Evolutionary conservation across 2,113 vertebrate genomes (phyloP), one percentile per base, ranked within the genome.

Genomic region (Peromyscus polionotus): DNA sequence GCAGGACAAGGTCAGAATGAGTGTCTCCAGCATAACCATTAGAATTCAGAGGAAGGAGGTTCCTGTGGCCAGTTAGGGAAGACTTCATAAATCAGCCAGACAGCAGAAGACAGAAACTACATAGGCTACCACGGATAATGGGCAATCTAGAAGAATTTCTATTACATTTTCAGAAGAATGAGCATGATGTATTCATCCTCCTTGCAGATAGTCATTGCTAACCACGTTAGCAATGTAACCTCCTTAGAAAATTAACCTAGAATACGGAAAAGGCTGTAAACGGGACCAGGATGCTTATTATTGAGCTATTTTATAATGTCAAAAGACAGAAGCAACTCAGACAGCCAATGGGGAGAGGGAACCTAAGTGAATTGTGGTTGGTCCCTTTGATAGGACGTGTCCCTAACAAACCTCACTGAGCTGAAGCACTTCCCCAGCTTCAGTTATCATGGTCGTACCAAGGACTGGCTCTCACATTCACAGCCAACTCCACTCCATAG

Each of bases 231-330:
- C 31, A 36, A 70, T 83, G 36, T 59, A 80, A n/a, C 24, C 45
- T 81, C 59, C 95, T 95, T 86, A 88, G 97, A 77, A 95, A 95
- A 85, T 81, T 83, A 95, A 96, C 76, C 72, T 51, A n/a, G 95
- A 91, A 79, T 95, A 73, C 61, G 45, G 76, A 83, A 63, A 85
- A 88, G 54, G 45, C 93, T 93, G 11, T 85, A 72, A 63, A 72
- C 93, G 17, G 72, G 79, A 80, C 63, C 61, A 42, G 51, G 73
- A n/a, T 68, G 59, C 61, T 91, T 8, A 57, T 91, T 85, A 39
- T 59, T 39, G 51, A 68, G 90, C 70, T 59, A 80, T 67, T 84
- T 92, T 73, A 90, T 51, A 72, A 94, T 57, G 88, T 85, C 84
- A 84, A 61, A 88, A 68, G 67, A 67, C 91, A 94, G 92, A 89